Base-by-base conservation (phyloP, 2,113 vertebrate genomes). In the Nothobranchius kuhntae region DNA sequence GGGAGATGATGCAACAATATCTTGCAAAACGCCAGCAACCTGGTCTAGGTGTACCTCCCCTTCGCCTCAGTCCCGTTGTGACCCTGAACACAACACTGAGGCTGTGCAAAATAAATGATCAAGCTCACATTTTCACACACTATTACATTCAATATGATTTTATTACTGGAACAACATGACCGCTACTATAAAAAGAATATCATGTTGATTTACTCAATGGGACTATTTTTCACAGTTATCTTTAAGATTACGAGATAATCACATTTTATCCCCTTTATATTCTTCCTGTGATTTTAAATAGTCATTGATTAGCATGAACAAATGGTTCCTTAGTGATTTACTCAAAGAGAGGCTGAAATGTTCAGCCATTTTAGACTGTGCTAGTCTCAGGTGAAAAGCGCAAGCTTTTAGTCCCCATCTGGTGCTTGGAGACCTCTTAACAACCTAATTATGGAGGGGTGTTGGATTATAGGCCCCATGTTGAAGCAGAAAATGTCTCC, bases 401-500 rank as follows among this genome's bases (percentile, higher is more conserved):
- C 52, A 52, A 65, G 78, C 77, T 80, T 81, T 86, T 79, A 80
- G 76, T 75, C 67, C 72, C 81, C 84, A 85, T 79, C 80, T 86
- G 86, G 64, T 76, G 81, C 64, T 83, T 54, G 0, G 74, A 81
- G 85, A 80, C 80, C 72, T 40, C 67, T 68, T 82, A 86, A 90
- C 68, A 84, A 50, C 71, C 75, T 68, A n/a, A 86, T 86, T 88
- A 86, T 51, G 61, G 42, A 57, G 48, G 51, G 78, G 45, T 68
- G 14, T 58, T 1, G 50, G 61, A 76, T 69, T 85, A 89, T 73
- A 51, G 73, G 46, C 81, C 81, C 76, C 74, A 73, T 73, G 72
- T 76, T 79, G 83, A 80, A 76, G 72, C 72, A 80, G 75, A 89
- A 88, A 88, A 89, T 87, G 80, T 81, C 86, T 76, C 77, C 78